Evolutionary conservation across 30 jellyfish, hydroid and myxozoan genomes (phyloP), one percentile per base, ranked within the genome.

Genomic region (Pelagia noctiluca): DNA sequence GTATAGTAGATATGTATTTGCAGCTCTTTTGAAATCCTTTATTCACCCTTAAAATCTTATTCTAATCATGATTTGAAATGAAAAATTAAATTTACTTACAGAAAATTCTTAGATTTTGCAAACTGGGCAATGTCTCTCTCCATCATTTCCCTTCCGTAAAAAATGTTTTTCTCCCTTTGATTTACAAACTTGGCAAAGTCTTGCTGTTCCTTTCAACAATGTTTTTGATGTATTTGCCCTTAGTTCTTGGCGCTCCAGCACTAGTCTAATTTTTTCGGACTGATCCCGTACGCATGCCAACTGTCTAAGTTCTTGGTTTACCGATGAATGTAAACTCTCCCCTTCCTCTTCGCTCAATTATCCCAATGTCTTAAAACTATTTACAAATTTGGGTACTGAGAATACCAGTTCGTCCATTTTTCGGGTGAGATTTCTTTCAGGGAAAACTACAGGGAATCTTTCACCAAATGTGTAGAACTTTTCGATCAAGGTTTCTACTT

Each of bases 391-490:
- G 21, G 88, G 85, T 30, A 72, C 85, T 32, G 34, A 19, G 42
- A 72, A 72, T 16, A 72, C 32, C 12, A 72, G 12, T 25, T 72
- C 85, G 0, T 1, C 82, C 36, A 72, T 35, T 72, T 72, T 72
- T 32, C 85, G 0, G 18, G 85, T 72, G 22, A 72, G 16, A 0
- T 34, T 47, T 18, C 30, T 42, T 0, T 72, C n/a, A 5, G 85
- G 85, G 31, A 76, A 76, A 18, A 0, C 26, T 12, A 26, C 19
- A n/a, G 84, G 85, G 33, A 49, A 76, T 12, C 10, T n/a, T 1
- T 76, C 26, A 21, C 88, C 85, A 53, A 76, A 76, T 29, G 16
- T 25, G 19, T 13, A 5, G 16, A 8, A 42, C 8, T 5, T 8
- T 5, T 16, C 16, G 11, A 3, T 62, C n/a, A 54, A 8, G 11